Percentiles rank a stretch among this genome's conserved stretches.
Conservation (phyloP, 2,797 vertebrate species). For the Carapus acus region DNA sequence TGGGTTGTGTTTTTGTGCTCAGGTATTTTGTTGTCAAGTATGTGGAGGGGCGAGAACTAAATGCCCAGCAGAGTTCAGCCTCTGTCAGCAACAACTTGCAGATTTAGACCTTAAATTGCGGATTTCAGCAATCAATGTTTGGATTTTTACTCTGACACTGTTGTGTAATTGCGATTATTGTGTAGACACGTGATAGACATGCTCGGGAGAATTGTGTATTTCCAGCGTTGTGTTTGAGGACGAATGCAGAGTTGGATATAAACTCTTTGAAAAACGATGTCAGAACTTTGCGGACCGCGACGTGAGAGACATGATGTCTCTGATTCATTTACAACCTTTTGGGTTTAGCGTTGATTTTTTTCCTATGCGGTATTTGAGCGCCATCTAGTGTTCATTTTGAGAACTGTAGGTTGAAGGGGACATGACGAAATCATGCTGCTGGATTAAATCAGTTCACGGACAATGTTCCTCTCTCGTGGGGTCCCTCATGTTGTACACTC, state of each 20-base stretch:
- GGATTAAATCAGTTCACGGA: not conserved
- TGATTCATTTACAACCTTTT: no score
- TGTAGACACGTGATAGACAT: no score
- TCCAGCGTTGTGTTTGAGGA: no score
- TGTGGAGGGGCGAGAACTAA: slow-evolving; percentile 34
- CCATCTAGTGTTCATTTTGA: slow-evolving; percentile 29
- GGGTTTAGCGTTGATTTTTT: no score
- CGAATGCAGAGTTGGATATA: no score
- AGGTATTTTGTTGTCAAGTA: slow-evolving; percentile 42
- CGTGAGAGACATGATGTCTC: no score
- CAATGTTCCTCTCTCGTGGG: not conserved
- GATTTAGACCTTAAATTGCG: not conserved
- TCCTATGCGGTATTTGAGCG: not conserved
- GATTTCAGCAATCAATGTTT: not conserved
- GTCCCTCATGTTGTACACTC: not conserved
- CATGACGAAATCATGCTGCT: not conserved
- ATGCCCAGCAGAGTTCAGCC: not conserved
- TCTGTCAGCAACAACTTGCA: slow-evolving; percentile 5
- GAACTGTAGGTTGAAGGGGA: not conserved
- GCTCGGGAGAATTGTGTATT: no score
- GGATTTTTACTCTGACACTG: no score
- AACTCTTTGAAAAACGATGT: no score
- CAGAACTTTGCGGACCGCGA: no score
- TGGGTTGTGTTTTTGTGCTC: slow-evolving; percentile 32
- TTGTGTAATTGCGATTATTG: no score